Percentiles rank a stretch among this genome's conserved stretches.
Conservation (phyloP, 2,888 invertebrate species). For the Oasisia sp. region DNA sequence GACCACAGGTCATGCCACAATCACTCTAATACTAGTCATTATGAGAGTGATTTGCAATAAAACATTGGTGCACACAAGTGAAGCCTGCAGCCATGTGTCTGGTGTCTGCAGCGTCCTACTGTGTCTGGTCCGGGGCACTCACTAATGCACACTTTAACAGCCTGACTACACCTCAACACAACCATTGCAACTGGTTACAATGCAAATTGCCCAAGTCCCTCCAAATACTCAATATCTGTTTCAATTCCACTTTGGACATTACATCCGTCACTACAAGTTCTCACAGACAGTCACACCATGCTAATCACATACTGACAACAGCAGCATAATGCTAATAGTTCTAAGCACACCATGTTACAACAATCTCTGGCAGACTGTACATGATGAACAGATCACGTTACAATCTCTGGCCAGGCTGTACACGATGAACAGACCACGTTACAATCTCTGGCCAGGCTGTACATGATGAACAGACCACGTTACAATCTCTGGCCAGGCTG, state of each 20-base stretch:
- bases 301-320: not conserved
- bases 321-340: not conserved
- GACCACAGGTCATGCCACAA: not conserved
- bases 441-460: no score
- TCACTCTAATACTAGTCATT: not conserved
- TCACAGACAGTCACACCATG: not conserved
- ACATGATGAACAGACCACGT: no score
- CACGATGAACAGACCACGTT: no score
- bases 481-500: no score
- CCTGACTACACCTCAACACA: not conserved
- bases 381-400: no score
- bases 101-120: not conserved
- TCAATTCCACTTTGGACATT: not conserved
- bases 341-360: no score
- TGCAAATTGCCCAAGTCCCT: not conserved
- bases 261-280: not conserved
- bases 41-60: not conserved
- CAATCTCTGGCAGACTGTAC: no score
- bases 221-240: not conserved
- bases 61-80: not conserved
- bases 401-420: no score
- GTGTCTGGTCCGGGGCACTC: not conserved
- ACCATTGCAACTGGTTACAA: not conserved
- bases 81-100: not conserved
- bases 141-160: not conserved